These are phyloP conservation scores for Leucophenga varia DNA, from an alignment of 1,140 invertebrate species.

Conservation along the genomic window DNA sequence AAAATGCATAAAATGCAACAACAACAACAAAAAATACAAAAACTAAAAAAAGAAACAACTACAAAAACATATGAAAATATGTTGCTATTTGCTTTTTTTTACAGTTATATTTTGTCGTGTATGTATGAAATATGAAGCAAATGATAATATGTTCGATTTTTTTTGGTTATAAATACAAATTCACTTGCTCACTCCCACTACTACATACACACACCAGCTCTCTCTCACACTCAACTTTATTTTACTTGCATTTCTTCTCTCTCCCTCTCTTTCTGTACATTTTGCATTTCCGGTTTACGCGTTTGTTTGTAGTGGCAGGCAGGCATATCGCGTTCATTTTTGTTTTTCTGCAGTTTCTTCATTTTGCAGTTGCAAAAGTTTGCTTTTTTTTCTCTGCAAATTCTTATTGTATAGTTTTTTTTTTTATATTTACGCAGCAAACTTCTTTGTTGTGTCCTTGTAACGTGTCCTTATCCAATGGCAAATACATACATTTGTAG, in stretches of 20 bases:
- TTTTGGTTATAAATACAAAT: conserved; percentile 44
- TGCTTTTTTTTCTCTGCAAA: background rate
- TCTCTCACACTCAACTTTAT: conserved; percentile 4
- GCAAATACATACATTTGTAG: too few relatives aligned
- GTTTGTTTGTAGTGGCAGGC: background rate
- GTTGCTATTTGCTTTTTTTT: too few relatives aligned
- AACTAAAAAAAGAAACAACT: conserved; percentile 11
- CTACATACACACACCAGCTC: too few relatives aligned
- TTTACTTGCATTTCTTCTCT: too few relatives aligned
- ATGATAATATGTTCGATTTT: conserved; percentile 51
- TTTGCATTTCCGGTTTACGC: background rate
- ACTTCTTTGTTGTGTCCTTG: conserved; percentile 17
- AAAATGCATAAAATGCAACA: conserved; percentile 40
- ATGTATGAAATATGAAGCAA: conserved; percentile 29
- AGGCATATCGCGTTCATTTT: too few relatives aligned
- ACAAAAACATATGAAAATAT: background rate
- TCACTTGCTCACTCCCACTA: conserved; percentile 14
- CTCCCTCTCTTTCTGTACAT: background rate
- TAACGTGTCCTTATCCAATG: too few relatives aligned
- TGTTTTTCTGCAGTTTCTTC: background rate
- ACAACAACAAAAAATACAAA: conserved; percentile 9
- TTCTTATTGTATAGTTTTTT: conserved; percentile 13
- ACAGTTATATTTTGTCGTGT: too few relatives aligned
- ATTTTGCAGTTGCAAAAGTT: background rate
- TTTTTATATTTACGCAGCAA: conserved; percentile 13